Conservation (phyloP, 2,888 invertebrate species). For the Campoplex capitator region DNA sequence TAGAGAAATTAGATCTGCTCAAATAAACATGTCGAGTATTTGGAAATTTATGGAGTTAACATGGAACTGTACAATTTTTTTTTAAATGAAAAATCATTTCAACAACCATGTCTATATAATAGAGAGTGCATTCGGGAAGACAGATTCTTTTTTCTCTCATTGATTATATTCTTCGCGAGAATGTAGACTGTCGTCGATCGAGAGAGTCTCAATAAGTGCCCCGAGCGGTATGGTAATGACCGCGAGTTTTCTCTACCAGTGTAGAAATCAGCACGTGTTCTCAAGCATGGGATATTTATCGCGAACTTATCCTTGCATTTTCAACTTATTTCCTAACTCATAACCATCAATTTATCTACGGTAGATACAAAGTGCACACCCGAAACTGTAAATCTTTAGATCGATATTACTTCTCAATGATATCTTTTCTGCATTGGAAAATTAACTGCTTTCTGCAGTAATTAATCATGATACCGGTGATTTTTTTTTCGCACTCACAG, state of each 20-base stretch:
- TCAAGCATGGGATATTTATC: neutral
- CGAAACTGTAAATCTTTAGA: neutral
- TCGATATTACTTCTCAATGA: neutral
- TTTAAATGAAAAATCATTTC: too few relatives aligned
- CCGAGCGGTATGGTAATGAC: constrained; percentile 37
- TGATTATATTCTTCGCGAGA: constrained; percentile 37
- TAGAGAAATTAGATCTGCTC: neutral
- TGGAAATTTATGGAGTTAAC: too few relatives aligned
- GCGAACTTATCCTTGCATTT: neutral
- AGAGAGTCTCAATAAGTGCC: constrained; percentile 24
- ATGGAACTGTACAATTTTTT: too few relatives aligned
- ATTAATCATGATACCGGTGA: neutral
- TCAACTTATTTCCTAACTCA: neutral
- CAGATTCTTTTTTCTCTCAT: neutral
- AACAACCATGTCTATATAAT: neutral
- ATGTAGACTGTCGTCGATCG: constrained; percentile 33
- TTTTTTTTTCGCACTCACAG: neutral
- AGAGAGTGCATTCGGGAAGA: neutral
- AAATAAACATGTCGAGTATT: too few relatives aligned
- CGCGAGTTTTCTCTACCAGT: constrained; percentile 41
- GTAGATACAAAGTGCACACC: neutral
- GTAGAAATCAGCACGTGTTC: constrained; percentile 36
- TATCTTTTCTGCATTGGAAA: neutral
- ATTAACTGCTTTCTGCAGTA: neutral
- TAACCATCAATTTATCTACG: neutral